These are phyloP conservation scores for Monochamus alternatus DNA, from an alignment of 2,888 invertebrate species.

Conservation along the genomic window DNA sequence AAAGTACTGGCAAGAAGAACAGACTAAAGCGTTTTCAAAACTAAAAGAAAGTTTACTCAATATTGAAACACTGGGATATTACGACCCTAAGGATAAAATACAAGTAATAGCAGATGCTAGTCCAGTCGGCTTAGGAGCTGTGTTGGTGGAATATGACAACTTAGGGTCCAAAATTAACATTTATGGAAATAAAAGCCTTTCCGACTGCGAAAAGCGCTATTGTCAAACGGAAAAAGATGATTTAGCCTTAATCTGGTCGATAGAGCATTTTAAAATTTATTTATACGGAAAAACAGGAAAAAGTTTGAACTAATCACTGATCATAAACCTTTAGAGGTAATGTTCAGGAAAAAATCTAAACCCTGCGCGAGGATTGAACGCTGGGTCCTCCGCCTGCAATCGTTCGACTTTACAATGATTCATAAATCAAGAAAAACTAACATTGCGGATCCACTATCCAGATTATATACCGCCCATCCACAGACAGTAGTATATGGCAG, in stretches of 20 bases:
- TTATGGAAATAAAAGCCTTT: conserved; percentile 54
- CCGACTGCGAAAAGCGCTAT: conserved; percentile 38
- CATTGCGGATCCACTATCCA: conserved; percentile 14
- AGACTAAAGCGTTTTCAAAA: conserved; percentile 34
- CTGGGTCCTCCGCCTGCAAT: conserved; percentile 35
- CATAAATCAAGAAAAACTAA: not conserved
- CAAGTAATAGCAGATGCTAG: conserved; percentile 21
- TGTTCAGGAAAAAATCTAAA: conserved; percentile 54
- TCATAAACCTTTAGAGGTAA: conserved; percentile 62
- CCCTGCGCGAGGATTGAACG: conserved; percentile 48
- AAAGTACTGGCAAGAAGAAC: conserved; percentile 39
- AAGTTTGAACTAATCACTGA: conserved; percentile 52
- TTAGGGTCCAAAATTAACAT: conserved; percentile 47
- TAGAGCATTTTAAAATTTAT: conserved; percentile 4
- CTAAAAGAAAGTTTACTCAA: conserved; percentile 33
- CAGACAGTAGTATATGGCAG: no score
- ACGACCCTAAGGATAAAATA: not conserved
- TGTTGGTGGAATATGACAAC: conserved; percentile 52
- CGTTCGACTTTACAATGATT: not conserved
- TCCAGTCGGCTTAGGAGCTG: conserved; percentile 54
- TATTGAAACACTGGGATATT: not conserved
- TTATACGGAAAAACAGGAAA: not conserved
- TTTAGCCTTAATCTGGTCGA: not conserved
- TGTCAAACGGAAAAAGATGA: not conserved
- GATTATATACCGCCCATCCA: not conserved